Evolutionary conservation across 2,797 vertebrate genomes (phyloP).

Genomic region (Uromys caudimaculatus): DNA sequence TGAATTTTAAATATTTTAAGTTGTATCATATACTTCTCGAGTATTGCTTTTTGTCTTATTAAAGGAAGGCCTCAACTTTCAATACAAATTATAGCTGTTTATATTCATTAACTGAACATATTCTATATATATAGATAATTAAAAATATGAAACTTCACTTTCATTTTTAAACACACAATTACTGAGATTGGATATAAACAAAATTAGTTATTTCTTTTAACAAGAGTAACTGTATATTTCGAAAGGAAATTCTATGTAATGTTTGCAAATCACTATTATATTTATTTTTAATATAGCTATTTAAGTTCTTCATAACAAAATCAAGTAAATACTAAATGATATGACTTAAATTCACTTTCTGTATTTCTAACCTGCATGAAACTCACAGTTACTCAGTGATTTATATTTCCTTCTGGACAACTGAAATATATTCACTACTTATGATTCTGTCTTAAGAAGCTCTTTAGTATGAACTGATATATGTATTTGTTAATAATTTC

Average conservation of each 20-base stretch:
- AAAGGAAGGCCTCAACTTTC: neutral
- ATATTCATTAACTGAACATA: neutral
- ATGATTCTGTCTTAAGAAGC: neutral
- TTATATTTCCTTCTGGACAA: neutral
- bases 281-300: neutral
- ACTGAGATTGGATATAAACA: neutral
- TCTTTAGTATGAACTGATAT: neutral
- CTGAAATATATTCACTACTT: neutral
- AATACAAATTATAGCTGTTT: neutral
- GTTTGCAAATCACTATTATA: neutral
- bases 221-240: neutral
- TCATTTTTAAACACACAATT: neutral
- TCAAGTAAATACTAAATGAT: neutral
- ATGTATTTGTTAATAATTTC: neutral
- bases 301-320: neutral
- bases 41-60: neutral
- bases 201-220: neutral
- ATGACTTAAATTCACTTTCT: neutral
- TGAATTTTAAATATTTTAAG: neutral
- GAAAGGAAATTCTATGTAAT: neutral
- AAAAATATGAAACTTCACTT: neutral
- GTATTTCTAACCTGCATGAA: neutral
- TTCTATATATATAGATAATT: neutral
- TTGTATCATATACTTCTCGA: neutral
- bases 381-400: neutral